Evolutionary conservation across 2,888 invertebrate species (phyloP).

Genomic region (Morpho achilles): DNA sequence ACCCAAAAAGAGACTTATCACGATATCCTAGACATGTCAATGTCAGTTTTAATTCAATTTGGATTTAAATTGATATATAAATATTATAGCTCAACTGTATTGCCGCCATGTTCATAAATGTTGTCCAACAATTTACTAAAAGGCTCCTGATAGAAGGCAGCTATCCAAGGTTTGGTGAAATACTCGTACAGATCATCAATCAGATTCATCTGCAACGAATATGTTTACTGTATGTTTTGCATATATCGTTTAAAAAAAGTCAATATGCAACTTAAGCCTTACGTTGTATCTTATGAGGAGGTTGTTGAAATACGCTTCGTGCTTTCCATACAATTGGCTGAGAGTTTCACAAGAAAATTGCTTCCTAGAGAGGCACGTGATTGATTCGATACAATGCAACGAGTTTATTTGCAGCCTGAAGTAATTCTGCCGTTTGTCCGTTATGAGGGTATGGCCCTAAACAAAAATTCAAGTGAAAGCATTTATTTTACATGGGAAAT

Average conservation of each 20-base stretch:
- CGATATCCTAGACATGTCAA: too few relatives aligned
- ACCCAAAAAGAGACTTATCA: too few relatives aligned
- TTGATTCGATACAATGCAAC: slow-evolving; percentile 74
- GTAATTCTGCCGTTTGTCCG: slow-evolving; percentile 78
- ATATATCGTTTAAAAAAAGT: too few relatives aligned
- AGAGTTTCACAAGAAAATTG: slow-evolving; percentile 79
- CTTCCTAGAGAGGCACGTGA: slow-evolving; percentile 80
- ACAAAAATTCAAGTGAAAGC: neutral
- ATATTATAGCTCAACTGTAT: slow-evolving; percentile 37
- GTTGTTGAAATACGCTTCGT: slow-evolving; percentile 85
- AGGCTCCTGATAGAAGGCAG: slow-evolving; percentile 81
- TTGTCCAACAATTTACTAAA: slow-evolving; percentile 66
- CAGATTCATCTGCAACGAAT: slow-evolving; percentile 59
- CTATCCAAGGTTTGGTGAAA: slow-evolving; percentile 83
- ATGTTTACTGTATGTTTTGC: too few relatives aligned
- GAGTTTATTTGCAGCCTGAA: slow-evolving; percentile 80
- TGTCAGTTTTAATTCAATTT: too few relatives aligned
- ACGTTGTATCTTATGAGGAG: slow-evolving; percentile 80
- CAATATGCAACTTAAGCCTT: slow-evolving; percentile 18
- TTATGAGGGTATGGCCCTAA: slow-evolving; percentile 78
- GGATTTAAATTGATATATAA: too few relatives aligned
- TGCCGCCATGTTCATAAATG: slow-evolving; percentile 55
- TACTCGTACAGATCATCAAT: slow-evolving; percentile 83
- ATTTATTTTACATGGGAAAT: too few relatives aligned
- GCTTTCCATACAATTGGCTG: slow-evolving; percentile 83